Evolutionary conservation across 2,113 vertebrate genomes (phyloP).

Genomic region (Neofelis nebulosa): DNA sequence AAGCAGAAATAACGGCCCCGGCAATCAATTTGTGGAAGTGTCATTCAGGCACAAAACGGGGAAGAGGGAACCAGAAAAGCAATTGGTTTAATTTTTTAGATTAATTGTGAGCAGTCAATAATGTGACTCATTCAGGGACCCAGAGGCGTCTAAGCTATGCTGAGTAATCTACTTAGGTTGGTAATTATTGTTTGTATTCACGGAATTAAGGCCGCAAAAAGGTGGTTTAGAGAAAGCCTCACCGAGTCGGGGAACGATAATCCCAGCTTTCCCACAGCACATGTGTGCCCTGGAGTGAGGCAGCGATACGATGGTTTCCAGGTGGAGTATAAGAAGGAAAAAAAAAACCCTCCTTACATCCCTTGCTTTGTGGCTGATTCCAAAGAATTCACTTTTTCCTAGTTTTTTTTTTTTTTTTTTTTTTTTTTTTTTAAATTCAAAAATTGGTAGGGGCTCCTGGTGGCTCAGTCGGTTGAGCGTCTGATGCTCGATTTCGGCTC

Average conservation of each 20-base stretch:
- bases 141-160: conserved; percentile 6
- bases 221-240: conserved; percentile 61
- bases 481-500: too few relatives aligned
- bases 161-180: conserved; percentile 70
- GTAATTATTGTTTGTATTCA: conserved; percentile 78
- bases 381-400: not conserved
- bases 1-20: not conserved
- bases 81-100: conserved; percentile 68
- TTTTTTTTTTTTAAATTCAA: not conserved
- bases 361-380: not conserved
- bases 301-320: fast-evolving
- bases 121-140: conserved; percentile 47
- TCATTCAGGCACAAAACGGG: not conserved
- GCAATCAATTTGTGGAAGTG: not conserved
- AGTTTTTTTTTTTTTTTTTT: not conserved
- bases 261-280: not conserved
- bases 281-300: not conserved
- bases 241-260: not conserved
- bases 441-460: not conserved
- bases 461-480: too few relatives aligned
- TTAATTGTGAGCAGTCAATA: conserved; percentile 67
- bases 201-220: conserved; percentile 65
- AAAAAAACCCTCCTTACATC: not conserved
- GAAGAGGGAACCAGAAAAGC: not conserved
- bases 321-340: not conserved